These are phyloP conservation scores for Fistularia tabacaria DNA, from an alignment of 2,797 vertebrate genomes.

Conservation along the genomic window DNA sequence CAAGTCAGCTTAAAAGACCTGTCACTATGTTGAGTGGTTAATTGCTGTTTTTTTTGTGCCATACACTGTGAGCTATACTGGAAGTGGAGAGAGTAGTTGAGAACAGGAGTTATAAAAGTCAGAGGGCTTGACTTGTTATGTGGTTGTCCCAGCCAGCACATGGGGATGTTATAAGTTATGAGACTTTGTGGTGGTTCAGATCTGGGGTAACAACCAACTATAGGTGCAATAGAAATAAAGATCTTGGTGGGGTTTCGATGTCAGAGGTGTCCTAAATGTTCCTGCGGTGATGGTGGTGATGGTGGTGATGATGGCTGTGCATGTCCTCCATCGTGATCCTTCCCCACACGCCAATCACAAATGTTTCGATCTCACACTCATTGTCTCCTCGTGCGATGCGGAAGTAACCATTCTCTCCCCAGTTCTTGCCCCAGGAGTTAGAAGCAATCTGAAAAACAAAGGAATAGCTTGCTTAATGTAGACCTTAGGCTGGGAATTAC, in stretches of 20 bases:
- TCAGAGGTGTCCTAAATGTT: constrained; percentile 54
- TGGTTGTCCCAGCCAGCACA: constrained; percentile 21
- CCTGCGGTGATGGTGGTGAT: constrained; percentile 59
- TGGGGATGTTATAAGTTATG: constrained; percentile 19
- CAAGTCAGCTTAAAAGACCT: constrained; percentile 27
- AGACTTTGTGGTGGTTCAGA: constrained; percentile 25
- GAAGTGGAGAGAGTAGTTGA: constrained; percentile 9
- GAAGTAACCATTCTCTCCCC: constrained; percentile 92
- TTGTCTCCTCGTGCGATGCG: constrained; percentile 89
- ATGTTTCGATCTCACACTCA: constrained; percentile 93
- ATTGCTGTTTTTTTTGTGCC: constrained; percentile 33
- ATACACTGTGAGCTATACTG: constrained; percentile 34
- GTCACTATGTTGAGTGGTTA: constrained; percentile 17
- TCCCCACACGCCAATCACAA: constrained; percentile 94
- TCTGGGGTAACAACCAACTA: constrained; percentile 18
- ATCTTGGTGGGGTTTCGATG: constrained; percentile 14
- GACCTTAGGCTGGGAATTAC: neutral
- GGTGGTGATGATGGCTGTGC: constrained; percentile 74
- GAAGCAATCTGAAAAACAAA: constrained; percentile 80
- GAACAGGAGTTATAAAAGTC: constrained; percentile 11
- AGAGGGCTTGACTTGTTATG: neutral
- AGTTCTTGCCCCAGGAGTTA: constrained; percentile 94
- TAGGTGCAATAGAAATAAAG: constrained; percentile 18
- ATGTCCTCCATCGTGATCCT: constrained; percentile 94
- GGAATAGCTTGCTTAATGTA: neutral